A percentile compares a stretch with the other conserved stretches of the same genome.
Conservation (phyloP, 2,888 invertebrate species). For the Arge pagana region DNA sequence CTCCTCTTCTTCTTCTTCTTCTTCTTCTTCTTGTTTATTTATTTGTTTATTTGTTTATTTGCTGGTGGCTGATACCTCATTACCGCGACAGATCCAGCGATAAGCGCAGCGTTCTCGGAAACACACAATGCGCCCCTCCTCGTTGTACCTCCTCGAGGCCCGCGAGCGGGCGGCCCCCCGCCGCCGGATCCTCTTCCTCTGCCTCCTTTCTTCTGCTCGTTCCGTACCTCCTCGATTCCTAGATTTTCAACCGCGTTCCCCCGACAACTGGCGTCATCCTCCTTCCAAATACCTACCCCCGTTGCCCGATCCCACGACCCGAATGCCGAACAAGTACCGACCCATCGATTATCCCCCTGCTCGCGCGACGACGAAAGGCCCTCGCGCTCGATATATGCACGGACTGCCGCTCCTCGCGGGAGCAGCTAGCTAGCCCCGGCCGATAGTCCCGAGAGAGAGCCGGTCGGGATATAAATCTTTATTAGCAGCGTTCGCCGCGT, state of each 20-base stretch:
- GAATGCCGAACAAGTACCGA: too few species aligned
- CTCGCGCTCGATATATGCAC: too few species aligned
- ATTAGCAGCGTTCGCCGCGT: slow-evolving; percentile 7
- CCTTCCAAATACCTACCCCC: slow-evolving; percentile 14
- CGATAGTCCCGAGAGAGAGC: too few species aligned
- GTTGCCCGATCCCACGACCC: too few species aligned
- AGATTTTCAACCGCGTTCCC: not conserved
- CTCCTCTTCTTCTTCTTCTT: slow-evolving; percentile 23
- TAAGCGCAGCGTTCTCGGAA: slow-evolving; percentile 57
- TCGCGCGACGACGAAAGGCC: too few species aligned
- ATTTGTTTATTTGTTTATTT: slow-evolving; percentile 54
- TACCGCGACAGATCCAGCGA: slow-evolving; percentile 59
- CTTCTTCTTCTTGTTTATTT: slow-evolving; percentile 35
- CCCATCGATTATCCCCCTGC: too few species aligned
- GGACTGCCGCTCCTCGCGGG: too few species aligned
- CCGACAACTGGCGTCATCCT: slow-evolving; percentile 11
- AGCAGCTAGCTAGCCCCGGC: too few species aligned
- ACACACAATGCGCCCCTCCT: slow-evolving; percentile 55
- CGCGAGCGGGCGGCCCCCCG: not conserved
- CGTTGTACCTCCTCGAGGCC: slow-evolving; percentile 5
- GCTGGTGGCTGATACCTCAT: slow-evolving; percentile 57
- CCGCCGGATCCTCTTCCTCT: slow-evolving; percentile 17
- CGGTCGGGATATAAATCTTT: slow-evolving; percentile 20
- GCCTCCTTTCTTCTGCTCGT: slow-evolving; percentile 10
- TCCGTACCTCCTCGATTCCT: not conserved